These are phyloP conservation scores for Auanema sp. DNA, from an alignment of 2,888 invertebrate species.

Conservation along the genomic window DNA sequence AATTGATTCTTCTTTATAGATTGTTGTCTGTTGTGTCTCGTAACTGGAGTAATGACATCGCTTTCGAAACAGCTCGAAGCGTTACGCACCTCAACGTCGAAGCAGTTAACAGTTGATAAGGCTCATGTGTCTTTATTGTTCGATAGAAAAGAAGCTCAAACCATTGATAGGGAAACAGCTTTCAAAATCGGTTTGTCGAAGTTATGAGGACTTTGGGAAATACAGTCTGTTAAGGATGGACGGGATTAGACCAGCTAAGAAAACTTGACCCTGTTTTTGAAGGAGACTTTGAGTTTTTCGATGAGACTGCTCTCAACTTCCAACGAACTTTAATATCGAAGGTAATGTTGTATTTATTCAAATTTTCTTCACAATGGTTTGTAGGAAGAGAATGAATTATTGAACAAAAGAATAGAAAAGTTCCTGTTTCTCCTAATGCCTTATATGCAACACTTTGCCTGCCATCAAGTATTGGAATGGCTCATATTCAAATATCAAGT, in stretches of 20 bases:
- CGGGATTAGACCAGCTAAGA: constrained; percentile 82
- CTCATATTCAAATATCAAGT: constrained; percentile 75
- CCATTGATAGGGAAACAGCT: constrained; percentile 80
- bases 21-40: constrained; percentile 42
- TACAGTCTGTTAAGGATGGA: constrained; percentile 73
- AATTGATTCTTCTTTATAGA: constrained; percentile 21
- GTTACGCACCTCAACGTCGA: constrained; percentile 65
- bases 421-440: constrained; percentile 82
- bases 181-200: constrained; percentile 77
- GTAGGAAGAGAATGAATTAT: constrained; percentile 75
- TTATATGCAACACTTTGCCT: constrained; percentile 80
- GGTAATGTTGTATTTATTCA: neutral
- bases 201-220: constrained; percentile 11
- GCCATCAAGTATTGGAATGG: constrained; percentile 94
- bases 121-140: constrained; percentile 80
- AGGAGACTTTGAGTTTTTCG: constrained; percentile 80
- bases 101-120: constrained; percentile 57
- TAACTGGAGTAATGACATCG: constrained; percentile 63
- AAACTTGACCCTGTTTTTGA: constrained; percentile 76
- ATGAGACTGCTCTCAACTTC: constrained; percentile 76
- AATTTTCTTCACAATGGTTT: neutral
- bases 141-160: constrained; percentile 84
- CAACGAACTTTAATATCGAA: constrained; percentile 52
- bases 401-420: constrained; percentile 77
- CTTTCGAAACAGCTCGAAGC: constrained; percentile 66